These are phyloP conservation scores for Albula glossodonta DNA, from an alignment of 2,113 vertebrate genomes.

Conservation along the genomic window DNA sequence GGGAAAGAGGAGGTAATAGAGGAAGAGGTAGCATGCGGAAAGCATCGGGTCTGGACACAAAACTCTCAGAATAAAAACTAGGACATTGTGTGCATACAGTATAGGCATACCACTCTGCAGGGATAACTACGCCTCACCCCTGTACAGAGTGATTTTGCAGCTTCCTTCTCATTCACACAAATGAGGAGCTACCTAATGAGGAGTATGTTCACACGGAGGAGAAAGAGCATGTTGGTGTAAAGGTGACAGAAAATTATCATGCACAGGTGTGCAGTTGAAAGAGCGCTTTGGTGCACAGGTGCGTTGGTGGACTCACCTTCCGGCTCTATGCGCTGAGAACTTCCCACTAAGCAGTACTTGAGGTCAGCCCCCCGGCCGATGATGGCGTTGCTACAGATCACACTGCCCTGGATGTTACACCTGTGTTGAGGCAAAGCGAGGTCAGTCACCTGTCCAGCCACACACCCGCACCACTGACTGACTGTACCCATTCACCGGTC, in stretches of 20 bases:
- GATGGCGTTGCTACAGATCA: slow-evolving; percentile 88
- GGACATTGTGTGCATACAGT: not conserved
- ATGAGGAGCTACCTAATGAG: too few species aligned
- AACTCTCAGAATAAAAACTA: not conserved
- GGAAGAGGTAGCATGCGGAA: too few species aligned
- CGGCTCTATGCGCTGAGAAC: slow-evolving; percentile 79
- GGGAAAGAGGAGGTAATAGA: too few species aligned
- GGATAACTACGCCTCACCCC: too few species aligned
- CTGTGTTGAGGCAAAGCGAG: slow-evolving; percentile 62
- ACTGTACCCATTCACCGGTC: not conserved
- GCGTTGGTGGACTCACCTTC: slow-evolving; percentile 75
- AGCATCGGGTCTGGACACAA: not conserved
- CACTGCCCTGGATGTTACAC: slow-evolving; percentile 87
- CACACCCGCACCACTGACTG: not conserved
- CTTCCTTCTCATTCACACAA: too few species aligned
- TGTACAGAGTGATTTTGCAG: too few species aligned
- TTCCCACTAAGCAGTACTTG: slow-evolving; percentile 92
- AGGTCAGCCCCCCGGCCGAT: slow-evolving; percentile 90
- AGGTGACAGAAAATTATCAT: too few species aligned
- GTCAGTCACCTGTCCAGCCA: not conserved
- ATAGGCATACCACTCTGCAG: too few species aligned
- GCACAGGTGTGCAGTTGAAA: too few species aligned
- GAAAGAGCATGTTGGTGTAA: not conserved
- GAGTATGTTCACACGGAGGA: not conserved
- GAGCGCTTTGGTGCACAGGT: too few species aligned